Conservation (phyloP, 2,113 vertebrate species). For the Argyrosomus japonicus region DNA sequence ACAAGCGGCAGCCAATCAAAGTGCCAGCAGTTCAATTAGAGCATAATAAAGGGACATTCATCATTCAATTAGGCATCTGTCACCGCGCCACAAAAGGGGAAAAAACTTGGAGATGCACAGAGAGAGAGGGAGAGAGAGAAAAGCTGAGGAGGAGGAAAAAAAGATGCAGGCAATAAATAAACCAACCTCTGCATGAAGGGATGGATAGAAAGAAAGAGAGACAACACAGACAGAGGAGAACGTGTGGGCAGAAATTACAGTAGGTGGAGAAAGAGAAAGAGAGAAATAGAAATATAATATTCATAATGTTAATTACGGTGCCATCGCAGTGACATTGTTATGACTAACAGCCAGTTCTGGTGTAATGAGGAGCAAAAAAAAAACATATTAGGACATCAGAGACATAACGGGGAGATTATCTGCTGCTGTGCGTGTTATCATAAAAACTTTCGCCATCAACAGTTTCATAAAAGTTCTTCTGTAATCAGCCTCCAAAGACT, state of each 20-base stretch:
- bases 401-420: conserved; percentile 32
- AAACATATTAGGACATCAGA: conserved; percentile 20
- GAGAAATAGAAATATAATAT: conserved; percentile 33
- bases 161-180: conserved; percentile 12
- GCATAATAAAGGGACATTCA: conserved; percentile 99
- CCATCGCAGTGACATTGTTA: conserved; percentile 54
- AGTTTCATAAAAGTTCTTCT: conserved; percentile 6
- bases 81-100: conserved; percentile 90
- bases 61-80: conserved; percentile 99
- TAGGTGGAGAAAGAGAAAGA: conserved; percentile 3
- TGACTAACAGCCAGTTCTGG: conserved; percentile 56
- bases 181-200: background rate
- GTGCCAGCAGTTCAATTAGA: conserved; percentile 94
- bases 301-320: conserved; percentile 67
- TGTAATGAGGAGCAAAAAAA: conserved; percentile 54
- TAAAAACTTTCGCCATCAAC: conserved; percentile 32
- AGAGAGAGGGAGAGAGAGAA: conserved; percentile 80
- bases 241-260: background rate
- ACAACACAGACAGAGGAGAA: conserved; percentile 54
- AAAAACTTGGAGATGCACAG: conserved; percentile 87
- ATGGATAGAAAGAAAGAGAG: conserved; percentile 32
- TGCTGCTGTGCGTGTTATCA: background rate
- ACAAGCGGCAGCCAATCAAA: conserved; percentile 90
- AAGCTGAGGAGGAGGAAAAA: conserved; percentile 78
- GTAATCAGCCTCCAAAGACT: conserved; percentile 19